Evolutionary conservation across 2,888 invertebrate species (phyloP), one percentile per base, ranked within the genome.

Genomic region (Elgonia sp.): DNA sequence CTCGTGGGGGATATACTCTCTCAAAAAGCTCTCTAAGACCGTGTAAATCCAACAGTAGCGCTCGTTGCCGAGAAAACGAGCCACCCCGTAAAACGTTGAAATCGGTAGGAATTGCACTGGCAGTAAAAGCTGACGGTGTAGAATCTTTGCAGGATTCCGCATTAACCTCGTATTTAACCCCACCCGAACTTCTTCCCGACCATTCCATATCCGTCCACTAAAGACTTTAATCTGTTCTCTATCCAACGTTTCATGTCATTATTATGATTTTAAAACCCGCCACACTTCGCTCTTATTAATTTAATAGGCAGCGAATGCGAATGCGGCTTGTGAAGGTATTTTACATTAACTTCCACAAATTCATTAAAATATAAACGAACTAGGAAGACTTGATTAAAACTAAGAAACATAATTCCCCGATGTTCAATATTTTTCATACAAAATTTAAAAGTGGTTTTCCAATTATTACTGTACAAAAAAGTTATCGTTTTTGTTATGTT

Each of bases 41-140:
- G 89, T 89, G 90, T 89, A 89, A 90, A 89, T 90, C 87, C 89
- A 73, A 72, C 82, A 76, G 84, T 79, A 83, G 72, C 73, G 89
- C 86, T 89, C 67, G 77, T 86, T 73, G 84, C 72, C 80, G 79
- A 60, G 83, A 85, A 84, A 89, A 85, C 89, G 87, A 89, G 85
- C 87, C 67, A 80, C 76, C 82, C 87, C 80, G 86, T 86, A 86
- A 89, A 86, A 84, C 70, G 70, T 75, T 62, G 89, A 83, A 87
- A 89, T 86, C 89, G 87, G 83, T 84, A 87, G 83, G 84, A 88
- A 89, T 88, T 83, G 84, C 88, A 62, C 79, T 80, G 84, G 88
- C 87, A 89, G 89, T 91, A 89, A 90, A 91, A 89, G 90, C 88
- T 89, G 81, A 88, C 89, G 84, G 87, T 86, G 89, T 89, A 89